Base-by-base conservation (phyloP, 2,113 vertebrate genomes). In the Spilogale gracilis region DNA sequence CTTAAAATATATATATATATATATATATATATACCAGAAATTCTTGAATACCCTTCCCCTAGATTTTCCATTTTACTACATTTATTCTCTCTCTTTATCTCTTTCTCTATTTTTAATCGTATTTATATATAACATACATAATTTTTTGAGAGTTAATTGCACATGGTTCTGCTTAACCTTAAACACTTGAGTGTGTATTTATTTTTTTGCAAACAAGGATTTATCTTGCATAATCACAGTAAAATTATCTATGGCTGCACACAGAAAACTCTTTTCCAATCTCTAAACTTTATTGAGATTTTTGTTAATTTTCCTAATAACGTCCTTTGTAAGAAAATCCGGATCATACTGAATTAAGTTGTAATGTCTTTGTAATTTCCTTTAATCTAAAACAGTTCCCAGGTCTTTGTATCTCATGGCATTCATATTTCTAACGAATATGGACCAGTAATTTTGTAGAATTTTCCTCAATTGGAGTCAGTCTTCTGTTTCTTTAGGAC, bases 241-340 rank as follows among this genome's bases (percentile, higher is more conserved):
- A 91, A 88, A 54, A 67, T 91, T 63, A 58, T 58, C 14, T 81
- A 4, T 73, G 23, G 23, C 58, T 38, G 11, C 12, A 18, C 6
- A 63, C 16, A 32, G 1, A 73, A 73, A 82, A 43, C 87, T 85
- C 10, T 74, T 90, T 16, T 61, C 32, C 25, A 56, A 27, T 45
- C 94, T 93, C 38, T 94, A 92, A 58, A 82, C 25, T 58, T 94
- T 38, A 56, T 3, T 65, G 88, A 80, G 12, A 74, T 45, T 87
- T 93, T 94, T 96, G 58, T 96, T 30, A n/a, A 1, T 38, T 81
- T 88, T 32, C 48, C 43, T 54, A 54, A 11, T 65, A 89, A n/a
- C 74, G 38, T 50, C 54, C 65, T 93, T 82, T 32, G 65, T n/a
- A 54, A 65, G 67, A 67, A 93, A 83, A 67, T 74, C 63, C 23